A percentile compares a stretch with the other conserved stretches of the same genome.
phyloP scores from a whole-genome alignment of 2,113 vertebrate species.

The Calyptommatus sinebrachiatus region DNA sequence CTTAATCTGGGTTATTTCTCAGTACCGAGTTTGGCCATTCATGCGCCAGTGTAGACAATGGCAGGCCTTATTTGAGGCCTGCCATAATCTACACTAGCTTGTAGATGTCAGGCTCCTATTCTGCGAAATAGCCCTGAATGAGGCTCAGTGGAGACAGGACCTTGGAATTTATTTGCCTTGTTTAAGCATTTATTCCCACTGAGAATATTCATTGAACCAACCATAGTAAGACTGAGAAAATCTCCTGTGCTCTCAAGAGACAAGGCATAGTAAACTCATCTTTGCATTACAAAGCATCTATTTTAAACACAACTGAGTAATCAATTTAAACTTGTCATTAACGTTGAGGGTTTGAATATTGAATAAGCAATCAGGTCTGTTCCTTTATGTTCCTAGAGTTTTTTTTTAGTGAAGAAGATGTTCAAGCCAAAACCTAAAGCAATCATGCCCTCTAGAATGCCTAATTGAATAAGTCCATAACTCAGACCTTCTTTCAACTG shows the following conservation, averaged over 20 bases:
- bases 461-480: slow-evolving; percentile 66
- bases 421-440: slow-evolving; percentile 66
- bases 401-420: slow-evolving; percentile 65
- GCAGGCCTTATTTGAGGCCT: too few species aligned
- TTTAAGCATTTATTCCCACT: background rate
- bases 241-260: slow-evolving; percentile 40
- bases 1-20: too few species aligned
- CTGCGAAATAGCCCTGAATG: too few species aligned
- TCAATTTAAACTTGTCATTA: slow-evolving; percentile 78
- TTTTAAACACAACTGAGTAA: slow-evolving; percentile 67
- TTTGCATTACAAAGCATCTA: slow-evolving; percentile 44
- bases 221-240: slow-evolving; percentile 45
- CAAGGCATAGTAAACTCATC: slow-evolving; percentile 45
- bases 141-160: too few species aligned
- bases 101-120: too few species aligned
- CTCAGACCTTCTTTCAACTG: slow-evolving; percentile 43
- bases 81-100: too few species aligned
- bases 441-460: slow-evolving; percentile 65
- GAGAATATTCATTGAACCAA: slow-evolving; percentile 33
- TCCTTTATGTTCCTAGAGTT: slow-evolving; percentile 56
- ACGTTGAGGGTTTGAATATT: slow-evolving; percentile 70
- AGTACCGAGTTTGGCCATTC: too few species aligned
- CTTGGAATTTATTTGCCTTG: too few species aligned
- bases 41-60: too few species aligned
- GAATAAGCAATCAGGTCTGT: slow-evolving; percentile 77